phyloP scores from a whole-genome alignment of 53 echinoderm and acorn worm species.

The Mesocentrotus franciscanus region DNA sequence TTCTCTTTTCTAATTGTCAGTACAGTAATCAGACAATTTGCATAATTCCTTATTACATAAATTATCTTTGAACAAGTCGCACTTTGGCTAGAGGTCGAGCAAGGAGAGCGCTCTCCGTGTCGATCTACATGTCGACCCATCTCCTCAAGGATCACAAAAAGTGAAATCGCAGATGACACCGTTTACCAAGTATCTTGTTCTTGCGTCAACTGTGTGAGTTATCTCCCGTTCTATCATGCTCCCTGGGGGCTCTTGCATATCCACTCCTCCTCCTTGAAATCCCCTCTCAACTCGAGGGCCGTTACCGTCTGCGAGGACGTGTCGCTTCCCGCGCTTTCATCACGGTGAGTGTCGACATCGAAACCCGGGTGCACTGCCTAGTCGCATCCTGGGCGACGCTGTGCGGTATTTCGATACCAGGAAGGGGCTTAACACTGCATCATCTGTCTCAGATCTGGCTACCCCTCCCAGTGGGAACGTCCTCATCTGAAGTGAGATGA shows the following conservation, averaged over 20 bases:
- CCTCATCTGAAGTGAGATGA: conserved; percentile 9
- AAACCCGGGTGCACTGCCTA: background rate
- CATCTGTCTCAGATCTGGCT: background rate
- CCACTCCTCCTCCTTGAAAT: conserved; percentile 31
- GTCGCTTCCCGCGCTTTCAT: background rate
- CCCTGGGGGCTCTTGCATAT: conserved; percentile 23
- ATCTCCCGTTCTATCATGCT: conserved; percentile 18
- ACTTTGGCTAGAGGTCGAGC: background rate
- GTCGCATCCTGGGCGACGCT: background rate
- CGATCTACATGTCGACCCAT: background rate
- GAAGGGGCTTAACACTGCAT: background rate
- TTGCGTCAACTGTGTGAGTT: conserved; percentile 36
- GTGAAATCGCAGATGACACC: conserved; percentile 64
- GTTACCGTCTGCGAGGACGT: background rate
- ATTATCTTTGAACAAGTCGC: background rate
- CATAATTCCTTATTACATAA: background rate
- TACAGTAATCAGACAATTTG: background rate
- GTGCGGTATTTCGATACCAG: background rate
- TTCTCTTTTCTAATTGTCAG: background rate
- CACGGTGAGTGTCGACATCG: background rate
- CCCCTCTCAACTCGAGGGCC: conserved; percentile 33
- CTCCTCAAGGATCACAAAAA: background rate
- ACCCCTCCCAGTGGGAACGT: background rate
- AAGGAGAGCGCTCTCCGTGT: background rate
- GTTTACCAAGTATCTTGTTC: conserved; percentile 48